Evolutionary conservation across 2,888 invertebrate genomes (phyloP).

Genomic region (Trimorus sp.): DNA sequence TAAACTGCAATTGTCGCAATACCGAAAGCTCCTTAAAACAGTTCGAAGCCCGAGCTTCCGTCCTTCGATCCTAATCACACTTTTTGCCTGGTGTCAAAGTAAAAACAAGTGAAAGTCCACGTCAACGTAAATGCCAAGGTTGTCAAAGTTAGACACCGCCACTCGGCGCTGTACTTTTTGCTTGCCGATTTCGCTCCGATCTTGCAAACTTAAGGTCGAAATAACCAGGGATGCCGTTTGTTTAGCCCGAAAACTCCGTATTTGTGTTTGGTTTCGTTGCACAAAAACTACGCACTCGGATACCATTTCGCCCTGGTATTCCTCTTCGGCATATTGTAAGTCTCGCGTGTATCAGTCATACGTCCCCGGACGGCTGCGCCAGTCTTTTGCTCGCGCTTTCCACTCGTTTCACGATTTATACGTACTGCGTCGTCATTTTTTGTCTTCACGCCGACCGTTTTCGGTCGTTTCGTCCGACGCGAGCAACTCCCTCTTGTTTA

Average conservation of each 20-base stretch:
- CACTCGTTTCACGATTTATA: constrained; percentile 50
- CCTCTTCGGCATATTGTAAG: constrained; percentile 73
- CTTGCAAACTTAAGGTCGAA: too few relatives aligned
- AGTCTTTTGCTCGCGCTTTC: constrained; percentile 48
- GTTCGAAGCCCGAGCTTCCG: too few relatives aligned
- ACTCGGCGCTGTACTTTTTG: too few relatives aligned
- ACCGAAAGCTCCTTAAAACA: too few relatives aligned
- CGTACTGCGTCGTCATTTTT: constrained; percentile 35
- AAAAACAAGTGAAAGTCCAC: constrained; percentile 44
- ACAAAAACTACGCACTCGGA: constrained; percentile 74
- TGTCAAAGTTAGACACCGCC: not conserved
- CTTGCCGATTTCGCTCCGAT: too few relatives aligned
- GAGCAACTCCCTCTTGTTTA: not conserved
- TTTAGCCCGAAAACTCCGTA: too few relatives aligned
- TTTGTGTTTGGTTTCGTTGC: not conserved
- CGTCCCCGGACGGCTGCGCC: constrained; percentile 34
- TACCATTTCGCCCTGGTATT: constrained; percentile 74
- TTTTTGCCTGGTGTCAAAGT: not conserved
- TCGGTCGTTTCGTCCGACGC: constrained; percentile 2
- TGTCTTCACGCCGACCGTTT: not conserved
- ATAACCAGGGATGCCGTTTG: too few relatives aligned
- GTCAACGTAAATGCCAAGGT: constrained; percentile 22
- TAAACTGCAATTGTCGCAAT: too few relatives aligned
- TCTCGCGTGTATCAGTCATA: constrained; percentile 51
- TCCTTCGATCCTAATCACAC: too few relatives aligned